Conservation (phyloP, 2,888 invertebrate genomes). For the Rhyacophila evoluta region DNA sequence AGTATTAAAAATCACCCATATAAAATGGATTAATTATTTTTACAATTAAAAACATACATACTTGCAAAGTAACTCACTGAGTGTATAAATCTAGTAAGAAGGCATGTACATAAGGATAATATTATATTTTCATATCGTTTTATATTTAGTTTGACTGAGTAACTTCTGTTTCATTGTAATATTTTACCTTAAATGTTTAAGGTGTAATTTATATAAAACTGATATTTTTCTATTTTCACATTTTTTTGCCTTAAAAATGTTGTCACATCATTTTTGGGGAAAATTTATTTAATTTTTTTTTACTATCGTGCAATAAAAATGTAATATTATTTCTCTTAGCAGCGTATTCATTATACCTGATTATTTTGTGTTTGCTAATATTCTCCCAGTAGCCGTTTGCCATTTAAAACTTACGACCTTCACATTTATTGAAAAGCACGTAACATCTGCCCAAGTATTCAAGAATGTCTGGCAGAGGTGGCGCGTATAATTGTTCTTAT, state of each 20-base stretch:
- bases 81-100: too few species aligned
- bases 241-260: neutral
- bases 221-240: too few species aligned
- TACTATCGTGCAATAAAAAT: neutral
- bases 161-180: too few species aligned
- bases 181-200: too few species aligned
- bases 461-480: slow-evolving; percentile 10
- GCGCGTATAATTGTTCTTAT: neutral
- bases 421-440: slow-evolving; percentile 49
- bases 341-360: neutral
- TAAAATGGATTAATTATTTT: too few species aligned
- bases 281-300: neutral
- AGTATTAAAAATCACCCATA: too few species aligned
- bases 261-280: slow-evolving; percentile 1
- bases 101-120: too few species aligned
- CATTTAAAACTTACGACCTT: slow-evolving; percentile 52
- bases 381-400: slow-evolving; percentile 42
- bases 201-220: too few species aligned
- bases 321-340: slow-evolving; percentile 5
- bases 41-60: too few species aligned
- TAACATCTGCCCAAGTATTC: slow-evolving; percentile 45
- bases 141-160: too few species aligned
- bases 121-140: too few species aligned
- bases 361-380: neutral
- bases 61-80: too few species aligned